phyloP scores from a whole-genome alignment of 1,140 invertebrate genomes.

The Conus betulinus region DNA sequence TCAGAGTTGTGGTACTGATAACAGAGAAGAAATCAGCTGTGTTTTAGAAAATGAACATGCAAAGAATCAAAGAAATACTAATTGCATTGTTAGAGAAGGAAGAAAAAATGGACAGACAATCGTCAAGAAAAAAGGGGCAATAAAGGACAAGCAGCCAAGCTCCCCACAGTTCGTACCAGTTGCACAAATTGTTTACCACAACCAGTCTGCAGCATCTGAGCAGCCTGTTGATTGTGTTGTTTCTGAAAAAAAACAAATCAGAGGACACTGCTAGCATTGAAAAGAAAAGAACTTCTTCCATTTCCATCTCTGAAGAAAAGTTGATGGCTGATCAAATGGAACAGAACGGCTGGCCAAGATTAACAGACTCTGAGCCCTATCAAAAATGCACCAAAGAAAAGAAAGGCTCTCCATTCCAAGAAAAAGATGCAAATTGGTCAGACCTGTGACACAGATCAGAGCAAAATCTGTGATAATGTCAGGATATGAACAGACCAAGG shows the following conservation, averaged over 20 bases:
- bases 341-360: not conserved
- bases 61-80: not conserved
- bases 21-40: not conserved
- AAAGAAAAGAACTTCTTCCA: too few species aligned
- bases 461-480: not conserved
- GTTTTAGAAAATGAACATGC: not conserved
- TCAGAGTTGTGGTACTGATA: not conserved
- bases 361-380: too few species aligned
- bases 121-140: not conserved
- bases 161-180: not conserved
- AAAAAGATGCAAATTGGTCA: not conserved
- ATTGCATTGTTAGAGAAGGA: not conserved
- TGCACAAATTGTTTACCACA: not conserved
- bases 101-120: not conserved
- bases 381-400: too few species aligned
- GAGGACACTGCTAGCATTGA: not conserved
- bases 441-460: not conserved
- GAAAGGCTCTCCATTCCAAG: not conserved
- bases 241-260: not conserved
- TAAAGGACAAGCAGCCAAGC: not conserved
- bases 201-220: not conserved
- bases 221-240: too few species aligned
- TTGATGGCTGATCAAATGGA: not conserved
- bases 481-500: not conserved
- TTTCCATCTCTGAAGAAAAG: not conserved